These are phyloP conservation scores for Adelosebastes latens DNA, from an alignment of 2,797 vertebrate genomes.

Conservation along the genomic window DNA sequence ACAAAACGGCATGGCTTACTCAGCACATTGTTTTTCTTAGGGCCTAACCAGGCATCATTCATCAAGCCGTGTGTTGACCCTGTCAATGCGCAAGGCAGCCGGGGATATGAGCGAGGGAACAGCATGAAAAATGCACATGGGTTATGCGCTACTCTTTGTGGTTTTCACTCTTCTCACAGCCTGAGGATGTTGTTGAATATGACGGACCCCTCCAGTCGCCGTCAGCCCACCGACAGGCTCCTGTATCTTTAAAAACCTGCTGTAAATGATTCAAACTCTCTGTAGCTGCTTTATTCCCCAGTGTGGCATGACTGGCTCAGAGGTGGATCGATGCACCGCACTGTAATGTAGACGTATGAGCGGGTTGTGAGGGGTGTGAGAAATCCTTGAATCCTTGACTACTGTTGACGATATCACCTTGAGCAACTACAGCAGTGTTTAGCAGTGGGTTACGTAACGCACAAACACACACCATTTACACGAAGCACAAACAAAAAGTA, in stretches of 20 bases:
- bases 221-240: background rate
- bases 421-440: conserved; percentile 42
- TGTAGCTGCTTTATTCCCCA: conserved; percentile 23
- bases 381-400: conserved; percentile 21
- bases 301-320: conserved; percentile 11
- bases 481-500: conserved; percentile 55
- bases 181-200: conserved; percentile 12
- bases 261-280: conserved; percentile 50
- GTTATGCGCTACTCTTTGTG: background rate
- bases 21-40: conserved; percentile 57
- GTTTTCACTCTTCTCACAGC: conserved; percentile 5
- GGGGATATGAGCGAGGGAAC: conserved; percentile 10
- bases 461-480: conserved; percentile 17
- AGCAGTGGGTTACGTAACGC: conserved; percentile 54
- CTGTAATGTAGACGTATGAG: conserved; percentile 37
- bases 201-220: background rate
- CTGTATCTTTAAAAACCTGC: conserved; percentile 27
- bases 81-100: conserved; percentile 19
- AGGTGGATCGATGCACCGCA: conserved; percentile 38
- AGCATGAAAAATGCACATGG: conserved; percentile 28
- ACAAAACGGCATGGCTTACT: conserved; percentile 44
- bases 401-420: conserved; percentile 52
- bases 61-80: conserved; percentile 51
- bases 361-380: conserved; percentile 36
- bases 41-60: conserved; percentile 40